Conservation (phyloP, 2,797 vertebrate genomes). For the Austrolebias charrua region DNA sequence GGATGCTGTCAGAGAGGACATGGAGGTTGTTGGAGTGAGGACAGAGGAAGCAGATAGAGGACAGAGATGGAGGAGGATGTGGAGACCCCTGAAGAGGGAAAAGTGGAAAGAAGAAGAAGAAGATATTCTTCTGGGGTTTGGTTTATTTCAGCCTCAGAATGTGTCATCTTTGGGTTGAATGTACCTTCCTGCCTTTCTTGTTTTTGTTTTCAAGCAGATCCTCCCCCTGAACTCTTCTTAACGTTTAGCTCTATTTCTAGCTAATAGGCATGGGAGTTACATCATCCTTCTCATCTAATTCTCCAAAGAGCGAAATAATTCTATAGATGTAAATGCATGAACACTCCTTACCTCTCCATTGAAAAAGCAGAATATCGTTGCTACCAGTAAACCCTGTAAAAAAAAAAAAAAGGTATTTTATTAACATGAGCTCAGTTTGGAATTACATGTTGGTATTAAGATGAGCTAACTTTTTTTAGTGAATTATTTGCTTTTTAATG, state of each 20-base stretch:
- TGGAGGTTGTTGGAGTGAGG: no score
- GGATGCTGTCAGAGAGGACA: no score
- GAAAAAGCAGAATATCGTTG: constrained; percentile 98
- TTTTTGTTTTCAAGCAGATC: not conserved
- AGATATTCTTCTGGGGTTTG: no score
- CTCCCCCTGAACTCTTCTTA: not conserved
- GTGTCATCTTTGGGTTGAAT: not conserved
- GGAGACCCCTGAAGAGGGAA: no score
- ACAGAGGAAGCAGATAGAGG: no score
- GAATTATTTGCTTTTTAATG: no score
- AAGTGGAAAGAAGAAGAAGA: no score
- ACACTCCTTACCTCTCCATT: constrained; percentile 89
- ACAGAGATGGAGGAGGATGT: no score
- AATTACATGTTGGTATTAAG: no score
- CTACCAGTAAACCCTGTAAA: constrained; percentile 92
- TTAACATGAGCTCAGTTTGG: no score
- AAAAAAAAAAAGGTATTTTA: constrained; percentile 17
- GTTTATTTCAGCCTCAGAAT: not conserved
- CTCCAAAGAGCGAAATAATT: not conserved
- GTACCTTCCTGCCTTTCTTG: not conserved
- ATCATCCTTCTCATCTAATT: not conserved
- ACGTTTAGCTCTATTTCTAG: constrained; percentile 3
- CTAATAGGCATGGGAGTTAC: not conserved
- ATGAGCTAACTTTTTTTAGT: no score
- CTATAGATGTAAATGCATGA: not conserved